Conservation (phyloP, 1,140 invertebrate species). For the Colletes gigas region DNA sequence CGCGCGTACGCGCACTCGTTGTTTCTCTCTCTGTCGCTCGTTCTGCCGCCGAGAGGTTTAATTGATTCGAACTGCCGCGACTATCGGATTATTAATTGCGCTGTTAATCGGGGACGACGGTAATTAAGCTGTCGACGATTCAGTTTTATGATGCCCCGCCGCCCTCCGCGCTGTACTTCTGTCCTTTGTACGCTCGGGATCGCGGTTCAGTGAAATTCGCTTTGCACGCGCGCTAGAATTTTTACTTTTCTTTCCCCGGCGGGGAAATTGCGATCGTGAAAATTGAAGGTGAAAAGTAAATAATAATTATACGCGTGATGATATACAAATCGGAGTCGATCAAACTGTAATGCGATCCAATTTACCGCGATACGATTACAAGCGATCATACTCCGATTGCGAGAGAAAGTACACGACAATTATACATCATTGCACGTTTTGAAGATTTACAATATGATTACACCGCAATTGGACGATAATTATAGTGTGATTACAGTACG, state of each 20-base stretch:
- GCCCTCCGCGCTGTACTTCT: background rate
- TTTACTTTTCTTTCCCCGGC: background rate
- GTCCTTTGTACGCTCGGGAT: background rate
- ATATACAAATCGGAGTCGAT: too few relatives aligned
- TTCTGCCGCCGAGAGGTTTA: conserved; percentile 37
- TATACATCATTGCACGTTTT: too few relatives aligned
- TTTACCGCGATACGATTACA: too few relatives aligned
- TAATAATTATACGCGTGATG: too few relatives aligned
- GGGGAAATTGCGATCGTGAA: background rate
- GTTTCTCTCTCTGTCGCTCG: conserved; percentile 13
- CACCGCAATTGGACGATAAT: too few relatives aligned
- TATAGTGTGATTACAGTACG: too few relatives aligned
- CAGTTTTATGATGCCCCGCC: conserved; percentile 38
- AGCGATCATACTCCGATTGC: too few relatives aligned
- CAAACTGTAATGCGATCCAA: too few relatives aligned
- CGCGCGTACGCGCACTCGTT: background rate
- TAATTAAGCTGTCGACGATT: conserved; percentile 51
- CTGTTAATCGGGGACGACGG: conserved; percentile 44
- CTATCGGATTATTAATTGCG: conserved; percentile 49
- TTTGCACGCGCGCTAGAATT: background rate
- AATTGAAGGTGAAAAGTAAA: background rate
- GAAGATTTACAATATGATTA: too few relatives aligned
- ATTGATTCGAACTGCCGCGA: conserved; percentile 46
- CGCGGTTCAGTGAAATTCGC: background rate
- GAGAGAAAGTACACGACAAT: too few relatives aligned